Base-by-base conservation (phyloP, 1,140 invertebrate species). In the Babylonia areolata region DNA sequence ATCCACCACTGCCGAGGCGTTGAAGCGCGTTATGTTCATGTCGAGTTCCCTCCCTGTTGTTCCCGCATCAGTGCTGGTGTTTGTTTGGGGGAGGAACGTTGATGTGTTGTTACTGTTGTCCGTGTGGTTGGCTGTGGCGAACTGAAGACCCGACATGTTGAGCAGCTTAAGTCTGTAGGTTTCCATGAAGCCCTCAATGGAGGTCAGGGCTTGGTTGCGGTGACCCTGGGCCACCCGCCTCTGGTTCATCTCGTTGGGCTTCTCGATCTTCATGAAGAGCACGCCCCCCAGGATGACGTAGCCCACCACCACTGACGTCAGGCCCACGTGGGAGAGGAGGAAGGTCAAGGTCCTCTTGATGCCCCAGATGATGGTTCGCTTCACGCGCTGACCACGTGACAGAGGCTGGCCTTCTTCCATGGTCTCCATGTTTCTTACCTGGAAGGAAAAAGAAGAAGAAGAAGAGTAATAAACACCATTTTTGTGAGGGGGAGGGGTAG, bases 161-260 rank as follows among this genome's bases (percentile, higher is more conserved):
- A 64, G 9, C 20, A 64, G 58, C 58, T 23, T 23, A 23, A 23
- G 28, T 0, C 58, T 12, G 28, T 64, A 64, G 5, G 15, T 23
- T 23, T 64, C 28, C 17, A 64, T 12, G 20, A 23, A 23, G 15
- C 28, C 23, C 58, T 64, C 12, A 23, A 64, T 23, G 12, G 12
- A 23, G 58, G 17, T 40, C 9, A 54, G 5, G 2, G 46, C 33
- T 35, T 80, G 3, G 0, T 54, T 15, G 6, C 46, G 40, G 31
- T 80, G 78, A 11, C 54, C 33, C 42, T 17, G 5, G 0, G 89
- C 88, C 37, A 88, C 84, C 28, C 89, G 86, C 40, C 87, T 87
- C 23, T 88, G 88, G 0, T 91, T 90, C 3, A 92, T 91, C 1
- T 92, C 92, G 28, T 95, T 97, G 94, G 99, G 98, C 0, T 98